Base-by-base conservation (phyloP, 2,888 invertebrate genomes). In the Mythimna pallens region DNA sequence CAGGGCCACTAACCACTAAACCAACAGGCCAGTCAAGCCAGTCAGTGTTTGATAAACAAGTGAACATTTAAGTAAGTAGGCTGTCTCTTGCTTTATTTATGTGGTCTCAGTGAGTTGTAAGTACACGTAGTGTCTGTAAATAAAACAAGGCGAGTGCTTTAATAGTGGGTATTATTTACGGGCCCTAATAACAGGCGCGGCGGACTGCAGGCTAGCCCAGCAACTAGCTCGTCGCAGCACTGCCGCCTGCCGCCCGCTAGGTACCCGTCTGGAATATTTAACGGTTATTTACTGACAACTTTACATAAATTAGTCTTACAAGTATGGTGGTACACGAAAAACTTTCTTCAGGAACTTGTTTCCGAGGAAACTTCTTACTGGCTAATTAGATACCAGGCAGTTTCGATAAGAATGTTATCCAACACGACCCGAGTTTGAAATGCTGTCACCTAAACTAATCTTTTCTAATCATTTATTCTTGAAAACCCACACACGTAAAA, bases 81-180 rank as follows among this genome's bases (percentile, higher is more conserved):
- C 81, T 86, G 84, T 87, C 82, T 86, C 81, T 80, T 73, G 76
- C 79, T 82, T 84, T 88, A 91, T 90, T 90, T 89, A 90, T 87
- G 85, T 84, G 74, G 78, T 83, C 82, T 80, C 72, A 82, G 85
- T 88, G 89, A 89, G 87, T 89, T 57, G 88, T 88, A 87, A 25
- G 87, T 88, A 87, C 92, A 94, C 93, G 92, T 93, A 91, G 87
- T 88, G 89, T 92, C 92, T 90, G 93, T 93, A 94, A 94, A 94
- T 94, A 94, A 93, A 93, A 91, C 92, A 88, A 86, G 90, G 88
- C 83, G 88, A 91, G 89, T 92, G 92, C 91, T 93, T 92, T 94
- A 93, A 93, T 94, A 91, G 92, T 92, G 69, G 54, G 69, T 93
- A 93, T 94, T 95, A 95, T 95, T 96, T 95, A 96, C 93, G 95